Percentiles rank a stretch among this genome's conserved stretches.
These are phyloP conservation scores for Ailurus styani DNA, from an alignment of 2,113 vertebrate genomes.

Conservation along the genomic window DNA sequence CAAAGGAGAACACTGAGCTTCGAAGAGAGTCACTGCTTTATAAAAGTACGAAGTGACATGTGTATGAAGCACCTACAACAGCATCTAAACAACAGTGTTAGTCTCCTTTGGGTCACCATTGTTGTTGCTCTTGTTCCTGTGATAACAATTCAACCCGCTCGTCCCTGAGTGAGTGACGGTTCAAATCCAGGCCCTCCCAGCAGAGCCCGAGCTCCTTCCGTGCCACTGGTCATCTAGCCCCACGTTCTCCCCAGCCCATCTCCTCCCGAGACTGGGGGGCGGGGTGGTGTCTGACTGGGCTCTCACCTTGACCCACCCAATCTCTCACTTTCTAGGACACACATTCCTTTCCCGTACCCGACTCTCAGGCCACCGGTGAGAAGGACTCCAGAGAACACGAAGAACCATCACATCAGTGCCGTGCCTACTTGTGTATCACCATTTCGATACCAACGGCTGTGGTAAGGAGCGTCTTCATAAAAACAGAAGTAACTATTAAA, in stretches of 20 bases:
- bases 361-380: not conserved
- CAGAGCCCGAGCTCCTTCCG: not conserved
- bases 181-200: not conserved
- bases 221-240: rapidly evolving
- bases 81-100: not conserved
- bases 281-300: not conserved
- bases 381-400: not conserved
- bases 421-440: not conserved
- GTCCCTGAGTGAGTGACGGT: not conserved
- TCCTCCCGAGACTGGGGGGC: not conserved
- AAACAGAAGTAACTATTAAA: slow-evolving; percentile 11
- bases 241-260: not conserved
- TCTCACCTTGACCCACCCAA: not conserved
- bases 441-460: not conserved
- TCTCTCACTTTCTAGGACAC: not conserved
- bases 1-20: not conserved
- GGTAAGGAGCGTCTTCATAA: not conserved
- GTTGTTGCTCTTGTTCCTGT: not conserved
- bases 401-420: not conserved
- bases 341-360: not conserved
- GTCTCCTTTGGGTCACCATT: not conserved
- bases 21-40: not conserved
- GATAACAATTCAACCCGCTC: not conserved
- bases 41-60: not conserved
- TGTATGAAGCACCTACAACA: not conserved